phyloP scores from a whole-genome alignment of 2,797 vertebrate species.

The Adelosebastes latens region DNA sequence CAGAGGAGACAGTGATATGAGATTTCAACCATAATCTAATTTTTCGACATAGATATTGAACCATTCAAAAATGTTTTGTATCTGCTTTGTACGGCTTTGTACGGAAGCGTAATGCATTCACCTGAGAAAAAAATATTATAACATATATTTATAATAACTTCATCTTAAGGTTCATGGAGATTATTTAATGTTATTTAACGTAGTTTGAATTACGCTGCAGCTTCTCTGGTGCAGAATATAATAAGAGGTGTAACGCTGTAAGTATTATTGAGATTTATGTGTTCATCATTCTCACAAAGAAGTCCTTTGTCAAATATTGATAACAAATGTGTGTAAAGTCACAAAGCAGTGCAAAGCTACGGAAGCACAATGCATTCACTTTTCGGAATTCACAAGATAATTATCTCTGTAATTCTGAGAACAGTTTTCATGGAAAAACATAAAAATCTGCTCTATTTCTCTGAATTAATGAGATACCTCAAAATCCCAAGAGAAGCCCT shows the following conservation, averaged over 20 bases:
- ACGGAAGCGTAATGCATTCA: not conserved
- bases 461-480: not conserved
- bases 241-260: not conserved
- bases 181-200: not conserved
- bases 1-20: not conserved
- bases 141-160: not conserved
- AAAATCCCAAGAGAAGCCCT: not conserved
- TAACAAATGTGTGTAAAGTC: not conserved
- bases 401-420: not conserved
- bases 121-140: not conserved
- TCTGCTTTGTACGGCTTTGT: not conserved
- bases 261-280: slow-evolving; percentile 1
- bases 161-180: not conserved
- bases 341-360: not conserved
- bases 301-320: not conserved
- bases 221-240: not conserved
- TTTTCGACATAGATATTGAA: not conserved
- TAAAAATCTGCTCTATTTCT: not conserved
- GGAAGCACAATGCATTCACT: not conserved
- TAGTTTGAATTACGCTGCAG: not conserved
- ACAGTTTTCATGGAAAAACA: not conserved
- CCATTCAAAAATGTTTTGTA: not conserved
- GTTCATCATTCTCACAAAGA: not conserved
- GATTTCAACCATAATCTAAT: not conserved
- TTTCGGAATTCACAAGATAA: not conserved